Evolutionary conservation across 1,140 invertebrate species (phyloP), one percentile per base, ranked within the genome.

Genomic region (Bombyx mandarina): DNA sequence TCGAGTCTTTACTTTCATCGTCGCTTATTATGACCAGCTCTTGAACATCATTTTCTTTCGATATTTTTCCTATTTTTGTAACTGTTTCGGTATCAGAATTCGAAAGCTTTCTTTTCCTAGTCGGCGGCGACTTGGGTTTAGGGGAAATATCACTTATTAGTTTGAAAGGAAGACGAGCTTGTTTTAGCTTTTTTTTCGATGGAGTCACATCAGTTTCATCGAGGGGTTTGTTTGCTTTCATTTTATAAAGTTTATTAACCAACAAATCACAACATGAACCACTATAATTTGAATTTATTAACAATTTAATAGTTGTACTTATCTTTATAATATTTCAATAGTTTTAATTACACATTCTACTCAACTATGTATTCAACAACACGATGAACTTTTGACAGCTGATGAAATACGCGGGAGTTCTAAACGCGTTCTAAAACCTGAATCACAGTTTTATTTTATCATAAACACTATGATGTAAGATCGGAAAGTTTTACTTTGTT

Each of bases 151-250:
- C 83, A 54, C 75, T 82, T 61, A 86, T 69, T 61, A 81, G 55
- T 54, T 77, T 85, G 57, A 86, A 86, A 60, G 82, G 82, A 61
- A 85, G 75, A 60, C 83, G 75, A 54, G 82, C 83, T 71, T 86
- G 83, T 65, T 82, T 86, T 44, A 86, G 63, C 60, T 80, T 78
- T 65, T 86, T 86, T 71, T 84, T 84, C n/a, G 79, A 76, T 8
- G 81, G 81, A 35, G 79, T 84, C 56, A 84, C 67, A 58, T 80
- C 77, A 46, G 70, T 67, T 58, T 69, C 73, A 46, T 77, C 79
- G 35, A 79, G 70, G 6, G 75, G 73, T 57, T 84, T 83, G 26
- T 58, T 75, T 57, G 75, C 73, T 71, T 86, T 84, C 83, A 86
- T 86, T 62, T 10, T 49, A 35, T 35, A 35, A 35, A 35, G 26